Conservation (phyloP, 53 echinoderm and acorn worm genomes). For the Paracentrotus lividus region DNA sequence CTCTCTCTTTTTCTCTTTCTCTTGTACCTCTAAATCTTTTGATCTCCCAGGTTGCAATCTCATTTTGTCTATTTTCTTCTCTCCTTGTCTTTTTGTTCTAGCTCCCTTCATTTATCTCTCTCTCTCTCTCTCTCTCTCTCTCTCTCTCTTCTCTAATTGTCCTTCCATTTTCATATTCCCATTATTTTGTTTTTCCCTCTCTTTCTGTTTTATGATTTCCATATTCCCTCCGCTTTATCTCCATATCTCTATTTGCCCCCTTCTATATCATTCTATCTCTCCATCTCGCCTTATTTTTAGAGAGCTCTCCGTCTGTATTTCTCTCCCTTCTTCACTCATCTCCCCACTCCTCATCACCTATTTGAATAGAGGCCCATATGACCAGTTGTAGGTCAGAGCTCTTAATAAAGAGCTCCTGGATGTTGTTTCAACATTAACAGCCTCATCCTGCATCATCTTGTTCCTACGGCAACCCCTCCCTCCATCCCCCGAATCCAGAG, state of each 20-base stretch:
- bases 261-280: not conserved
- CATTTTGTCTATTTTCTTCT: not conserved
- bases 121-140: not conserved
- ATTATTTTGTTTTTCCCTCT: no score
- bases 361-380: conserved; percentile 36
- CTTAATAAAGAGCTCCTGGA: conserved; percentile 61
- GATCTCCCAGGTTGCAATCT: not conserved
- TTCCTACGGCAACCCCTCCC: conserved; percentile 3
- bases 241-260: not conserved
- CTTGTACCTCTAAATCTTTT: not conserved
- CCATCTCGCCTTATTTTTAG: not conserved
- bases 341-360: not conserved
- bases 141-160: conserved; percentile 17
- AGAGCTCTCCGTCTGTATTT: not conserved
- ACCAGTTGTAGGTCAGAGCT: conserved; percentile 46
- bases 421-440: conserved; percentile 67
- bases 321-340: not conserved
- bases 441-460: conserved; percentile 59
- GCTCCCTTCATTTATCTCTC: not conserved
- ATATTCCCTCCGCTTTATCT: not conserved
- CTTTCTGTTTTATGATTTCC: no score
- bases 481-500: not conserved
- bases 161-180: no score
- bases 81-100: not conserved
- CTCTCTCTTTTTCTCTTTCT: not conserved